A percentile compares a stretch with the other conserved stretches of the same genome.
phyloP scores from a whole-genome alignment of 2,113 vertebrate species.

The Phyllostomus discolor region DNA sequence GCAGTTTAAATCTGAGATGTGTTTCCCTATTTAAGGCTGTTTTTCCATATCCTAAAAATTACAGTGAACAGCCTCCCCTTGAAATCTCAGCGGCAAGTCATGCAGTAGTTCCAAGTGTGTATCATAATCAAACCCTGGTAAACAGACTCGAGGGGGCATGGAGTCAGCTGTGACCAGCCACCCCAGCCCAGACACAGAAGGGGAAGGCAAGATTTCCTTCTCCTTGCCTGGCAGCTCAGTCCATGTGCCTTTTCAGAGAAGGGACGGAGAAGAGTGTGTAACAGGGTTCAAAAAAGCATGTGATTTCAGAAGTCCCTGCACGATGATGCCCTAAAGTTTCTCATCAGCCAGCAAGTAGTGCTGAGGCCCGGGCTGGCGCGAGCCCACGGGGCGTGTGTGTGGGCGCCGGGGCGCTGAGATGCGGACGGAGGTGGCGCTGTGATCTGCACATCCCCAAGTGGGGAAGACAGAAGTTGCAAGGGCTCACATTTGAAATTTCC shows the following conservation, averaged over 20 bases:
- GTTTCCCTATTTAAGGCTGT: slow-evolving; percentile 25
- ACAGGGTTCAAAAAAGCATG: slow-evolving; percentile 31
- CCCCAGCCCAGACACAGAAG: slow-evolving; percentile 18
- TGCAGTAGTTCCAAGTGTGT: not conserved
- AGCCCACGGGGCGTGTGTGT: not conserved
- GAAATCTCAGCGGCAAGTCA: not conserved
- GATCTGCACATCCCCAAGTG: not conserved
- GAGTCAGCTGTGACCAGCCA: not conserved
- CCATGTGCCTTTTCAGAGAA: slow-evolving; percentile 23
- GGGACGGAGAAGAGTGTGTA: not conserved
- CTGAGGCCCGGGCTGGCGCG: not conserved
- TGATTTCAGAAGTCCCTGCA: slow-evolving; percentile 36
- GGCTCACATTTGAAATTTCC: not conserved
- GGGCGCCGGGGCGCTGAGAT: not conserved
- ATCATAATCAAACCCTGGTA: not conserved
- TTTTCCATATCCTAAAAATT: not conserved
- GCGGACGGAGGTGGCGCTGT: not conserved
- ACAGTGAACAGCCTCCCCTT: not conserved
- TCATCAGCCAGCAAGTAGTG: not conserved
- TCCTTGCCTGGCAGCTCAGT: not conserved
- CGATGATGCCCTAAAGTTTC: not conserved
- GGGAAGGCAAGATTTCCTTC: not conserved
- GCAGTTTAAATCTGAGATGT: not conserved
- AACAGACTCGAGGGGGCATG: not conserved
- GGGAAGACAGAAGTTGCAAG: not conserved